Evolutionary conservation across 2,113 vertebrate genomes (phyloP).

Genomic region (Eulacestoma nigropectus): DNA sequence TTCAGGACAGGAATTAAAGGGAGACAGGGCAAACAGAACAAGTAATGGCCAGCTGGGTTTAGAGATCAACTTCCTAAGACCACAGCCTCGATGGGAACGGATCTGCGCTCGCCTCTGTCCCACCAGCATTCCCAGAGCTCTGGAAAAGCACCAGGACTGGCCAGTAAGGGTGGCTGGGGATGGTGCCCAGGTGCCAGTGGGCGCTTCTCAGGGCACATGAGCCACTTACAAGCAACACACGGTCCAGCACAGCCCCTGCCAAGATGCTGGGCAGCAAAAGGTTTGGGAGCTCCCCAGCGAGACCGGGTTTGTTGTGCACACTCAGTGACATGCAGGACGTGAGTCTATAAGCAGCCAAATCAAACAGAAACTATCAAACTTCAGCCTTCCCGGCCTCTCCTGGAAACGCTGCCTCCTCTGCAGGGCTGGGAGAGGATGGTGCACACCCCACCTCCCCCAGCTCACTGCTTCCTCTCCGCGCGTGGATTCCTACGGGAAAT

Average conservation of each 20-base stretch:
- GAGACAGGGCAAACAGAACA: neutral
- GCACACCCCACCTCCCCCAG: neutral
- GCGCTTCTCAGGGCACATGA: neutral
- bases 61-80: neutral
- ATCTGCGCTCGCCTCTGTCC: rapidly evolving
- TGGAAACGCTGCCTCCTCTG: rapidly evolving
- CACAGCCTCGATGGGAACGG: rapidly evolving
- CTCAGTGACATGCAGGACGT: neutral
- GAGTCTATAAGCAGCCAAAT: neutral
- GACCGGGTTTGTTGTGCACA: rapidly evolving
- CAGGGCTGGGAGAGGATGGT: rapidly evolving
- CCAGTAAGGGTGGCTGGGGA: neutral
- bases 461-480: neutral
- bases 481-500: neutral
- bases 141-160: neutral
- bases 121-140: neutral
- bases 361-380: neutral
- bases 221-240: neutral
- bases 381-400: neutral
- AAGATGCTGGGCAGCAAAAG: neutral
- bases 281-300: neutral
- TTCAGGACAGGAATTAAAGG: neutral
- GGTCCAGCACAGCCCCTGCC: neutral
- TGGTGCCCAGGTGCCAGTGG: neutral
- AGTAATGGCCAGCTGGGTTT: neutral